Conservation (phyloP, 2,797 vertebrate genomes). For the Moxostoma hubbsi region DNA sequence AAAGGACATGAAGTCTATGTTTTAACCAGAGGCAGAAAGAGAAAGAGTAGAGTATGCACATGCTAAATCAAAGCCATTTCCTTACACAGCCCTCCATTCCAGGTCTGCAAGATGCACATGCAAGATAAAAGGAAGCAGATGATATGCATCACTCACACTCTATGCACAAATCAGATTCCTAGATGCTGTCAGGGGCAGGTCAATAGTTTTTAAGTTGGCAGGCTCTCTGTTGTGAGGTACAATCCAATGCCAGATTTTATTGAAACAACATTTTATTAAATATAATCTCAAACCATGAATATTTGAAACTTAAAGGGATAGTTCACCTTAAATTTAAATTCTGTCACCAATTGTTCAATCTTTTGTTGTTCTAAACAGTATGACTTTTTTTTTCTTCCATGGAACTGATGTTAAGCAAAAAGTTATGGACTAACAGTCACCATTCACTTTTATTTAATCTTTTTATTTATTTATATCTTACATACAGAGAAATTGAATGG, state of each 20-base stretch:
- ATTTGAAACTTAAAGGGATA: background rate
- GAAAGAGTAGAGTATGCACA: conserved; percentile 3
- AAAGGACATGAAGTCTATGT: conserved; percentile 37
- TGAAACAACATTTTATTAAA: conserved; percentile 9
- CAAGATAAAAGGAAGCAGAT: conserved; percentile 50
- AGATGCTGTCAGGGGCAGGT: conserved; percentile 17
- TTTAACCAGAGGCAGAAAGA: conserved; percentile 26
- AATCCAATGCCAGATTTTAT: background rate
- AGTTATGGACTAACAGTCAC: too few relatives aligned
- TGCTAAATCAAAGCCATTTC: conserved; percentile 46
- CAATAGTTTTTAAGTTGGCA: conserved; percentile 16
- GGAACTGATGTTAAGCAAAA: too few relatives aligned
- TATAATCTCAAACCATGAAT: background rate
- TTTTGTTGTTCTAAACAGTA: too few relatives aligned
- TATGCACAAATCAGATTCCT: conserved; percentile 23
- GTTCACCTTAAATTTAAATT: too few relatives aligned
- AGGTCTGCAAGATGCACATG: conserved; percentile 3
- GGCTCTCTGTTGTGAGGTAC: background rate
- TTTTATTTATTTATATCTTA: too few relatives aligned
- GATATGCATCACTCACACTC: conserved; percentile 23
- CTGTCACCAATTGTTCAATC: too few relatives aligned
- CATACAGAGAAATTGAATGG: too few relatives aligned
- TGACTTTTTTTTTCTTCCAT: too few relatives aligned
- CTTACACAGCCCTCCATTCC: conserved; percentile 19
- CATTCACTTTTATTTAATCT: too few relatives aligned